Conservation (phyloP, 2,797 vertebrate genomes). For the Nannoperca australis region DNA sequence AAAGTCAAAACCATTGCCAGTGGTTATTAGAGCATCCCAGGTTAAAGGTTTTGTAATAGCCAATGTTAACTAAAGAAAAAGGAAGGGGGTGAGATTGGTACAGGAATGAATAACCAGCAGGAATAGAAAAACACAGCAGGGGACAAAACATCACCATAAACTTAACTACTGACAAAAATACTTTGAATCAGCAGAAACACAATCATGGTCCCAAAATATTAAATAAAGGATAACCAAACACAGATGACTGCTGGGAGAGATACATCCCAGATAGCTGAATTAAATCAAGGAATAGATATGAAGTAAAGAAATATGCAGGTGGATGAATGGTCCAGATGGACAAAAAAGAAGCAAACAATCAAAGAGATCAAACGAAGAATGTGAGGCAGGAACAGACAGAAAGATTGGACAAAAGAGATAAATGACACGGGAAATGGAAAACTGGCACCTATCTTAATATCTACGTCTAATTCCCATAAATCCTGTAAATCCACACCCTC, state of each 20-base stretch:
- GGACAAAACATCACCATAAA: conserved; percentile 13
- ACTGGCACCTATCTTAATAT: conserved; percentile 29
- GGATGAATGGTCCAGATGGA: background rate
- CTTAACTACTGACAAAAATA: background rate
- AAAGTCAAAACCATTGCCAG: background rate
- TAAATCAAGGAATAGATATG: background rate
- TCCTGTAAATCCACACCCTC: conserved; percentile 41
- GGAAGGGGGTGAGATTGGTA: background rate
- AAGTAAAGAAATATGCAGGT: background rate
- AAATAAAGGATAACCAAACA: background rate
- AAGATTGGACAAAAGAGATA: conserved; percentile 8
- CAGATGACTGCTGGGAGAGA: conserved; percentile 1
- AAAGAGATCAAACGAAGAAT: background rate
- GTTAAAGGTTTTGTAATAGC: background rate
- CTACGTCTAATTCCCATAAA: conserved; percentile 23
- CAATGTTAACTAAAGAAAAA: background rate
- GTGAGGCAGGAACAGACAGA: background rate
- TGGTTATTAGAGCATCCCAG: background rate
- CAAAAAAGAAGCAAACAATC: conserved; percentile 1
- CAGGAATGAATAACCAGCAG: background rate
- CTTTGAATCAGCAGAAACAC: background rate
- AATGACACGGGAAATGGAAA: conserved; percentile 24
- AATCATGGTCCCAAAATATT: conserved; percentile 5
- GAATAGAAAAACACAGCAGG: background rate
- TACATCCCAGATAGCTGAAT: background rate